phyloP scores from a whole-genome alignment of 2,797 vertebrate species.

The Dendrocincla fuliginosa region DNA sequence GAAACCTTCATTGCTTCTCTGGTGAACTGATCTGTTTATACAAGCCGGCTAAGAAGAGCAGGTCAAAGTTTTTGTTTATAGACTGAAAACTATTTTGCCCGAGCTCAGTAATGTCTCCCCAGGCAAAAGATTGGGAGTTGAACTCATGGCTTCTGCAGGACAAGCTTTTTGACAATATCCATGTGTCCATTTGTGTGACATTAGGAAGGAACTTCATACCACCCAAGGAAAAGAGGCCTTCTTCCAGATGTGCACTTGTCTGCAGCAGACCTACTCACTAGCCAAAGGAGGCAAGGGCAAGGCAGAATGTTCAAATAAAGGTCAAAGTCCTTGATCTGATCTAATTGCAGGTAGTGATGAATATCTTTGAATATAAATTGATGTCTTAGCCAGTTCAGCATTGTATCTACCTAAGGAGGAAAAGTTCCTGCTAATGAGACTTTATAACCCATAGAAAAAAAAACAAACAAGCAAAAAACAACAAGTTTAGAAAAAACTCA shows the following conservation, averaged over 20 bases:
- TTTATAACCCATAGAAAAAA: background rate
- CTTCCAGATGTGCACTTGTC: background rate
- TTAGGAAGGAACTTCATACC: background rate
- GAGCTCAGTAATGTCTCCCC: constrained; percentile 28
- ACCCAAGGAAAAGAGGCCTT: background rate
- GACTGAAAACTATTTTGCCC: constrained; percentile 48
- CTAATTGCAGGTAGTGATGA: background rate
- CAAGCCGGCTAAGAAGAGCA: constrained; percentile 43
- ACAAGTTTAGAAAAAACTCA: background rate
- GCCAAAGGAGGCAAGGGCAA: background rate
- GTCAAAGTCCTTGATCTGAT: background rate
- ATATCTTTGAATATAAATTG: background rate
- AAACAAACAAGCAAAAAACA: too few species aligned
- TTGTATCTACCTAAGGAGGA: background rate
- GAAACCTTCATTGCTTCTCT: constrained; percentile 44
- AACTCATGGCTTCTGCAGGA: constrained; percentile 37
- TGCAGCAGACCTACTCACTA: background rate
- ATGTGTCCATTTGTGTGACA: background rate
- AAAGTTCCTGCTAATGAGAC: background rate
- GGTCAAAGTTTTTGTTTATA: constrained; percentile 59
- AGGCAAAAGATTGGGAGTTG: constrained; percentile 1
- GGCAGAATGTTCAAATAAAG: background rate
- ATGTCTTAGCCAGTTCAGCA: background rate
- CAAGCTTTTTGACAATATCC: constrained; percentile 36
- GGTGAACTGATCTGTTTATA: constrained; percentile 58